Evolutionary conservation across 2,888 invertebrate species (phyloP).

Genomic region (Troides helena): DNA sequence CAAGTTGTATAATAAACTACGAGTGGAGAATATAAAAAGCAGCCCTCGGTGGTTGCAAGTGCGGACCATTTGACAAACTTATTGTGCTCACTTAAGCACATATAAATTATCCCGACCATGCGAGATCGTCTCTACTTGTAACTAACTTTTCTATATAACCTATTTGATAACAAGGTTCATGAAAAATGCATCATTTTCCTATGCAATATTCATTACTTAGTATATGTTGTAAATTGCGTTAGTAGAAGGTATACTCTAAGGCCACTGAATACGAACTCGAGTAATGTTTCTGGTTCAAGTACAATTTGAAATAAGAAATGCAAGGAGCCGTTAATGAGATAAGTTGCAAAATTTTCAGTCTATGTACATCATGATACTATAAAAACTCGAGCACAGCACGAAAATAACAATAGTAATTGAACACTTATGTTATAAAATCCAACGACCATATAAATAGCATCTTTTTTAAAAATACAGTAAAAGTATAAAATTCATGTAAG

Average conservation of each 20-base stretch:
- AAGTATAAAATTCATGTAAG: background rate
- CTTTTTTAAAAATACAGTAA: background rate
- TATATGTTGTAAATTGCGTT: no score
- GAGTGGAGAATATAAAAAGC: constrained; percentile 72
- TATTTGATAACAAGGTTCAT: background rate
- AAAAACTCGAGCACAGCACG: no score
- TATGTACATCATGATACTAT: no score
- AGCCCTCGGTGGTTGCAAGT: constrained; percentile 66
- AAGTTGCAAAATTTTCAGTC: no score
- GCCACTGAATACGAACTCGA: no score
- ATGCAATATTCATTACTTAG: no score
- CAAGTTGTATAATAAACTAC: constrained; percentile 50
- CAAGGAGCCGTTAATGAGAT: no score
- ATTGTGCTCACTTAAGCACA: constrained; percentile 78
- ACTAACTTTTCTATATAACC: constrained; percentile 38
- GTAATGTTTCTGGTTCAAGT: no score
- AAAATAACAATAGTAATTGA: background rate
- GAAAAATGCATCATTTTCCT: no score
- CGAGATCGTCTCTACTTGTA: constrained; percentile 50
- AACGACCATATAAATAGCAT: background rate
- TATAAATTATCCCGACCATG: constrained; percentile 73
- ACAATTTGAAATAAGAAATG: no score
- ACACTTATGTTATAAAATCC: background rate
- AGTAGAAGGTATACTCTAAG: no score
- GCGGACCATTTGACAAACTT: constrained; percentile 78